Evolutionary conservation across 64 coral and sea anemone genomes (phyloP).

Genomic region (Pachyseris speciosa): DNA sequence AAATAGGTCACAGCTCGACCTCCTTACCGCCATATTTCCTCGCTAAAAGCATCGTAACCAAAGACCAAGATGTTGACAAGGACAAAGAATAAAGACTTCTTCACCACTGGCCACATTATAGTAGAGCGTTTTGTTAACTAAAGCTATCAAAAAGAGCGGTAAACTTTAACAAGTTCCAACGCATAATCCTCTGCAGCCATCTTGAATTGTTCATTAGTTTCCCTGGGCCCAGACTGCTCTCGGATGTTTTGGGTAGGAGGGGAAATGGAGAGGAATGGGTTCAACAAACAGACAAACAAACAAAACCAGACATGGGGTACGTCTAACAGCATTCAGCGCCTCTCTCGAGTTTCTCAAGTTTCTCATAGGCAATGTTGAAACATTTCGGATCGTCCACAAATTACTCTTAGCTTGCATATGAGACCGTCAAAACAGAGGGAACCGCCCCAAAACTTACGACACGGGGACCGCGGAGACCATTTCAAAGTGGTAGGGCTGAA

Average conservation of each 20-base stretch:
- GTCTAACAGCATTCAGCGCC: no score
- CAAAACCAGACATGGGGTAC: no score
- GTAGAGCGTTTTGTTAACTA: not conserved
- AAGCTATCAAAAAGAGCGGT: not conserved
- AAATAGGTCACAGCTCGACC: not conserved
- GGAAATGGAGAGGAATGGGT: no score
- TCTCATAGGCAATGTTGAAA: no score
- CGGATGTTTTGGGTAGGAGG: not conserved
- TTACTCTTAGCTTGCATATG: no score
- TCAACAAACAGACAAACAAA: no score
- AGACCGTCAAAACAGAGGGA: no score
- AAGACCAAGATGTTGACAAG: not conserved
- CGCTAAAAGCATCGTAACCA: not conserved
- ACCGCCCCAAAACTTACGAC: no score
- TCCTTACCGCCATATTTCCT: slow-evolving; percentile 61
- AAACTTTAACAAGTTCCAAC: not conserved
- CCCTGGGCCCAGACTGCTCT: slow-evolving; percentile 4
- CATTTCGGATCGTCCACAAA: no score
- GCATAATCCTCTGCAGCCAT: not conserved
- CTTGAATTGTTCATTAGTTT: not conserved
- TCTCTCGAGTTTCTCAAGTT: no score
- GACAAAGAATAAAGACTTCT: not conserved
- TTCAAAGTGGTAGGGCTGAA: no score
- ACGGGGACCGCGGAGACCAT: no score
- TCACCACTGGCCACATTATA: not conserved